Evolutionary conservation across 1,140 invertebrate genomes (phyloP), one percentile per base, ranked within the genome.

Genomic region (Anadara kagoshimensis): DNA sequence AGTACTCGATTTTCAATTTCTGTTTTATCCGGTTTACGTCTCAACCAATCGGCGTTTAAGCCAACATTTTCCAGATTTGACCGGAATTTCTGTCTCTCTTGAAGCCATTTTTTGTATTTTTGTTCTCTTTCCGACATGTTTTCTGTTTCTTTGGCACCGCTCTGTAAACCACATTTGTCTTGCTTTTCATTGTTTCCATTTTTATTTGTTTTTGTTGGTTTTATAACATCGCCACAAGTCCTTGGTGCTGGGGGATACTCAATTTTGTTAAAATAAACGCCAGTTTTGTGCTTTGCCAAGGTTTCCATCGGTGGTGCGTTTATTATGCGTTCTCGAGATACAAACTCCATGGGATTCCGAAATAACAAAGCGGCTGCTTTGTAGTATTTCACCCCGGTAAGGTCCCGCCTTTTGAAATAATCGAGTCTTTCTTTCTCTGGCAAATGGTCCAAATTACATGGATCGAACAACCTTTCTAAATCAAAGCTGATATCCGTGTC

Each of bases 331-430:
- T 83, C 85, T 22, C 85, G 69, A 59, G 81, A 83, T 36, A 36
- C 29, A 36, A 36, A 36, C 29, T 36, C 29, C 4, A 78, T 58
- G 18, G 84, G 85, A 1, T 79, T 85, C 16, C 86, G 83, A 84
- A 87, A 88, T 63, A 88, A 84, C 54, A 83, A 86, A 4, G 83
- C 80, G n/a, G 85, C 87, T 47, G 83, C 81, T 71, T 86, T 87
- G 67, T 86, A 88, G 56, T 85, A 79, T 57, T 86, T 86, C 5
- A 83, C 58, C 67, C 83, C 76, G 18, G 79, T 69, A 10, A 89
- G 69, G 61, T 88, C 78, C 10, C 86, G 69, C 29, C 81, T 67
- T 62, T 83, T 78, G 62, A 86, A 88, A 4, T 63, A 24, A 20
- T 82, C 70, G 29, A 88, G 76, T n/a, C 83, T 79, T 47, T 87